Percentiles rank a stretch among this genome's conserved stretches.
These are phyloP conservation scores for Dusona sp. DNA, from an alignment of 2,888 invertebrate species.

Conservation along the genomic window DNA sequence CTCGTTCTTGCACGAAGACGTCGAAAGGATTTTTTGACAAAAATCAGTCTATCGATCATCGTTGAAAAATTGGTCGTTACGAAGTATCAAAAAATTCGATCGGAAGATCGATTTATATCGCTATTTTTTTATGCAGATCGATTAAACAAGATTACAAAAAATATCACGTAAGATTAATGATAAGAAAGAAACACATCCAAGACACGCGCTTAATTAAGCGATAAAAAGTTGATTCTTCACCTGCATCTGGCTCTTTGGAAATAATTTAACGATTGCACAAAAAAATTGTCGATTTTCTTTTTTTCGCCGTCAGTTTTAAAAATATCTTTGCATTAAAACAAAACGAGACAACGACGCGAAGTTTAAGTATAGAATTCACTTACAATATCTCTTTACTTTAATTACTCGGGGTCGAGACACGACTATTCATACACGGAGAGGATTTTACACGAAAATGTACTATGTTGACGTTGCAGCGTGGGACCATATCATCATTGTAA, in stretches of 20 bases:
- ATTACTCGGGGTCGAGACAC: background rate
- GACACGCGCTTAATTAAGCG: background rate
- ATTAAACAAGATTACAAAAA: background rate
- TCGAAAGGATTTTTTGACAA: background rate
- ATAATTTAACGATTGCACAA: background rate
- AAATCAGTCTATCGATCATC: background rate
- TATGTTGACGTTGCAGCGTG: too few species aligned
- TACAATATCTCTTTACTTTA: background rate
- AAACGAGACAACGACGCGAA: background rate
- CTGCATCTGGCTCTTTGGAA: background rate
- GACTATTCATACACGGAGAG: too few species aligned
- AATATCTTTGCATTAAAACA: background rate
- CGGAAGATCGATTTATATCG: too few species aligned
- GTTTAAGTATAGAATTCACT: constrained; percentile 9
- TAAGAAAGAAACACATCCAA: background rate
- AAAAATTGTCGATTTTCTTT: background rate
- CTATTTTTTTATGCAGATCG: too few species aligned
- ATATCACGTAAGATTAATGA: background rate
- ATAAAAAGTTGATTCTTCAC: background rate
- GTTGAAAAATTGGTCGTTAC: too few species aligned
- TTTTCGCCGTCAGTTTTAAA: background rate
- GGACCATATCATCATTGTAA: too few species aligned
- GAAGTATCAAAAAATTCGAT: background rate
- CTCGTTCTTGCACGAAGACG: background rate
- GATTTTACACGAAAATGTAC: too few species aligned